phyloP scores from a whole-genome alignment of 2,113 vertebrate genomes.

The Rousettus leschenaultii region DNA sequence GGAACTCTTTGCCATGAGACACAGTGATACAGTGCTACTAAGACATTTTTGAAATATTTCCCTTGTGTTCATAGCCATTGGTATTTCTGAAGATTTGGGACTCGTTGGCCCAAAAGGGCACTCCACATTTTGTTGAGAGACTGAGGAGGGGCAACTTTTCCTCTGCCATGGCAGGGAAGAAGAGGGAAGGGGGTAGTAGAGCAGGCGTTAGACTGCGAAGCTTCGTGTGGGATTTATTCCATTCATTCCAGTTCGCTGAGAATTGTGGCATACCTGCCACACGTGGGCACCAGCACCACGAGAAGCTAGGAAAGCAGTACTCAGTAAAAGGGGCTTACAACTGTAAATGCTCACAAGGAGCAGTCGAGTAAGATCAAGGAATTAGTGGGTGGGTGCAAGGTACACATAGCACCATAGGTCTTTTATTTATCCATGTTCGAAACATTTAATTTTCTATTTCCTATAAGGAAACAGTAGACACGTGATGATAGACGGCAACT shows the following conservation, averaged over 20 bases:
- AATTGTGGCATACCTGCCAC: background rate
- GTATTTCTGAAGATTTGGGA: background rate
- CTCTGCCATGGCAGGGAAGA: too few species aligned
- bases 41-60: background rate
- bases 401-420: rapidly evolving
- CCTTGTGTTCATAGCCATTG: background rate
- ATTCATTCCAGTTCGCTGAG: background rate
- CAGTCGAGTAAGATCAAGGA: background rate
- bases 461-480: background rate
- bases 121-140: background rate
- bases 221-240: background rate
- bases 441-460: background rate
- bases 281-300: rapidly evolving
- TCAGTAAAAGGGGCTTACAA: background rate
- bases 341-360: too few species aligned
- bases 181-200: background rate
- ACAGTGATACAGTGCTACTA: background rate
- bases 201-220: background rate
- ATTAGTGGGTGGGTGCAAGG: background rate
- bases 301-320: background rate
- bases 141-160: background rate
- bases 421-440: background rate
- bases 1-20: background rate
- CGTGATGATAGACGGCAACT: too few species aligned
- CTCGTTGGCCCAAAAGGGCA: background rate